Evolutionary conservation across 2,113 vertebrate species (phyloP), one percentile per base, ranked within the genome.

Genomic region (Dipodomys ordii): DNA sequence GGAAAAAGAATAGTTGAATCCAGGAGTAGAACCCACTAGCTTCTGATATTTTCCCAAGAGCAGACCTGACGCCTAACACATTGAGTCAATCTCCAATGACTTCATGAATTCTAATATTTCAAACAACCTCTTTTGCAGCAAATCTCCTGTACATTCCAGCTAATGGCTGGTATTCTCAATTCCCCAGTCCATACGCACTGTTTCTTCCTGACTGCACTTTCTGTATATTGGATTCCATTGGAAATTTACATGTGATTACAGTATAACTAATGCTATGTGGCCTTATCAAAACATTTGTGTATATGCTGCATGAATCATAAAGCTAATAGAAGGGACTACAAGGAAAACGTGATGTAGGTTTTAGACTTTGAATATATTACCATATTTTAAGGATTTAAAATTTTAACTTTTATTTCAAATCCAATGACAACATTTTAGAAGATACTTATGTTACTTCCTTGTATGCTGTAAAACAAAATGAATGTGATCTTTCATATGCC

Each of bases 391-490:
- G 86, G 89, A 94, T 84, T 79, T 79, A 92, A 96, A 2, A 2
- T 7, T 96, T 65, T 68, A 32, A 82, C 30, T 83, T 97, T 79
- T 76, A 87, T 94, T 96, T 97, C 39, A 91, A 89, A 57, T 77
- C 60, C 67, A 53, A 68, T n/a, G 15, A 57, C 93, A 64, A 81
- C 91, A 84, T 92, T 64, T 62, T 57, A 35, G 39, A 96, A 95
- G 92, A 87, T 32, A 85, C 30, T 90, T 97, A 95, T 94, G 95
- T 72, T 60, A 89, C 84, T 89, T 94, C 80, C 91, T 95, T 87
- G 92, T 60, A 71, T 93, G 69, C 2, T 32, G 39, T 25, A 84
- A 20, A 82, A 87, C 35, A 92, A 76, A 92, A 49, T 88, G 85
- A 97, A 93, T 92, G 94, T n/a, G 4, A 15, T 35, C 78, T 96